These are phyloP conservation scores for Channa maculata DNA, from an alignment of 2,113 vertebrate species.

Conservation along the genomic window DNA sequence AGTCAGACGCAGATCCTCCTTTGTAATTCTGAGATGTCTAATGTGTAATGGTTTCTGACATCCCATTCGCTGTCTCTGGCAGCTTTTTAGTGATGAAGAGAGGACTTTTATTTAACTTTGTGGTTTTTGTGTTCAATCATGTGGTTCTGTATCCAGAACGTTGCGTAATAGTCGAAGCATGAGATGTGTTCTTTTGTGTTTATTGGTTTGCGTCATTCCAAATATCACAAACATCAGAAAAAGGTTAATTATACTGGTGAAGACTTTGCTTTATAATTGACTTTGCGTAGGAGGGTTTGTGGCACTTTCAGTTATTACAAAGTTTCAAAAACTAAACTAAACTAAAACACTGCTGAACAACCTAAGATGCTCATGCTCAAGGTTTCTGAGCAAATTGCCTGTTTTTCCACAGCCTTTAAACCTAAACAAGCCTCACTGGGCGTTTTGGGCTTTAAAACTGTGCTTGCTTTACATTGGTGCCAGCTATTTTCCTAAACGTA, in stretches of 20 bases:
- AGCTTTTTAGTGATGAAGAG: slow-evolving; percentile 33
- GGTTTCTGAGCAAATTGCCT: background rate
- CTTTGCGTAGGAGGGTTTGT: background rate
- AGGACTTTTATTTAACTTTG: slow-evolving; percentile 33
- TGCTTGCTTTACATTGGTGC: background rate
- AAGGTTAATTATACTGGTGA: background rate
- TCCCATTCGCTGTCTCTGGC: slow-evolving; percentile 48
- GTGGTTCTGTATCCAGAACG: slow-evolving; percentile 21
- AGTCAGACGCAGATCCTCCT: slow-evolving; percentile 56
- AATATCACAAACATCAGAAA: background rate
- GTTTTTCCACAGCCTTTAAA: background rate
- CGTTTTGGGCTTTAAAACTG: slow-evolving; percentile 3
- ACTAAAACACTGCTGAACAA: background rate
- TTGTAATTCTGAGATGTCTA: slow-evolving; percentile 52
- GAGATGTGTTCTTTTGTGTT: background rate
- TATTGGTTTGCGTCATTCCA: background rate
- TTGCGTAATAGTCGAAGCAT: slow-evolving; percentile 32
- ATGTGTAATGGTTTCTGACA: slow-evolving; percentile 58
- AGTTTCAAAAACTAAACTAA: background rate
- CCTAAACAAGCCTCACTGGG: background rate
- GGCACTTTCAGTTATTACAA: background rate
- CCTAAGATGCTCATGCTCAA: background rate
- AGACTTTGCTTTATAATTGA: background rate
- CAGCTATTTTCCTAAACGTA: background rate
- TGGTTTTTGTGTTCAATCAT: slow-evolving; percentile 13